Base-by-base conservation (phyloP, 2,888 invertebrate species). In the Drosophila gaucha region DNA sequence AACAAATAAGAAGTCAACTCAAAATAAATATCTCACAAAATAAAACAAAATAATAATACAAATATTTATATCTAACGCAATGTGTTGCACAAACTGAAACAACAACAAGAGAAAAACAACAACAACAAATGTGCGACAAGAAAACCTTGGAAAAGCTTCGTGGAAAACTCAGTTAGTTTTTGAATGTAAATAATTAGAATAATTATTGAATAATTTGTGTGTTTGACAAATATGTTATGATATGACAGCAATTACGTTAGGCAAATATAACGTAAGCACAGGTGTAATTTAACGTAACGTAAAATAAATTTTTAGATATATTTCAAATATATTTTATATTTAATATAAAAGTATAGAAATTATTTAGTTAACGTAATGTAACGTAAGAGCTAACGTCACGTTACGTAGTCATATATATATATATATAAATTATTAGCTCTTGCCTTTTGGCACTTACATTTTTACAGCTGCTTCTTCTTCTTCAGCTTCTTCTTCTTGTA, bases 401-500 rank as follows among this genome's bases (percentile, higher is more conserved):
- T n/a, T n/a, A n/a, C n/a, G n/a, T 12, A 1, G 24, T 9, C 20
- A 60, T 65, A 12, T 55, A 44, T 46, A 31, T 31, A 22, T 46
- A 10, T 31, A 14, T 30, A 59, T 59, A 77, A 64, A 63, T 79
- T 66, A 80, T 68, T 67, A 65, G 65, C 62, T 52, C 56, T 20
- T n/a, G n/a, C n/a, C n/a, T n/a, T n/a, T n/a, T n/a, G n/a, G 22
- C 33, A 14, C 31, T 58, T 31, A 20, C 44, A 28, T 26, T 26
- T 43, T 16, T 28, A 28, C 38, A 14, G 28, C 20, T 31, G 10
- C 43, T 24, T 8, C 49, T 36, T 36, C 31, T 31, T 20, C 47
- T 62, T 52, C 18, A 22, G 18, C 49, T 16, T n/a, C n/a, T n/a
- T n/a, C n/a, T n/a, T n/a, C 71, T 68, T 90, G 90, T 90, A 89